Evolutionary conservation across 2,797 vertebrate genomes (phyloP), one percentile per base, ranked within the genome.

Genomic region (Cryptoprocta ferox): DNA sequence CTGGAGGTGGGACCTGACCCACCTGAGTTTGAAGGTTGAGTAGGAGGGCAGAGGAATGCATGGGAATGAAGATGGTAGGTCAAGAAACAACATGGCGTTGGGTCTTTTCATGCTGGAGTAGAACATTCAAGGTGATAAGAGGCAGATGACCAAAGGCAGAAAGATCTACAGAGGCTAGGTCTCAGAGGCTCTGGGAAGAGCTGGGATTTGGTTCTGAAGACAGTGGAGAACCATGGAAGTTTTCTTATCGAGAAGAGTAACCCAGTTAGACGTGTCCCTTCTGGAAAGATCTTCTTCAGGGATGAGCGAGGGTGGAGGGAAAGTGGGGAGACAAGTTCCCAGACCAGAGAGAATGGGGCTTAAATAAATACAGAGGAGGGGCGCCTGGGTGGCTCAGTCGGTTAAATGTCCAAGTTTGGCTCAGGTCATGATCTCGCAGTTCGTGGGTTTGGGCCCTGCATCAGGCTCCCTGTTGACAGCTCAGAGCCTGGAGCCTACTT

Each of bases 41-140:
- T 1, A 39, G 45, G 70, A 53, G 53, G 66, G 50, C n/a, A 45
- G 66, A 61, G 15, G 50, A 16, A n/a, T 14, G 4, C 21, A 28
- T 26, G 66, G 63, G 53, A 45, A 53, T 48, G 32, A 37, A 78
- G 90, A 66, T 1, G 3, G 19, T 0, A 18, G 70, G 32, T 50
- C 35, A 48, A 48, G 70, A 42, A 75, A 37, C 2, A 19, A 28
- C 9, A 70, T 0, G 1, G 14, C 0, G 0, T 0, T 16, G 80
- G 65, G n/a, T 2, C 50, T 59, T 42, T 56, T 28, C 42, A 8
- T 2, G 45, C 35, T 8, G 8, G 18, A 14, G 56, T 4, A 70
- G 78, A 75, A 53, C 59, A 35, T 0, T 16, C 15, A 6, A 32
- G 37, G 53, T 30, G 28, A 2, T 0, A 2, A 78, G n/a, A 42